Conservation (phyloP, 2,113 vertebrate genomes). For the Raja brachyura region DNA sequence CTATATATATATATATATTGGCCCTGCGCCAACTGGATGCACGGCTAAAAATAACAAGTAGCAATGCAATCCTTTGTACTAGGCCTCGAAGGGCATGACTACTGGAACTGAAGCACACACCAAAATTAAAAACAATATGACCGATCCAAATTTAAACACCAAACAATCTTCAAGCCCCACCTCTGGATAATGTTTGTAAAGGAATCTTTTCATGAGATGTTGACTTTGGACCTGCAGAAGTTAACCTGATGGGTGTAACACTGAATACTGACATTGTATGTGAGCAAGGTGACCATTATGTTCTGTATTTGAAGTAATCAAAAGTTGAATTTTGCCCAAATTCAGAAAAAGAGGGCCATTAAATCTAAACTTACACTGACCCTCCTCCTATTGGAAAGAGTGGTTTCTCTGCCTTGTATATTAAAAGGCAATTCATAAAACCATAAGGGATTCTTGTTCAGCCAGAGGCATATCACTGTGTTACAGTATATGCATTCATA, state of each 20-base stretch:
- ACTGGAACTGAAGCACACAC: not conserved
- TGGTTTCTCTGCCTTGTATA: slow-evolving; percentile 5
- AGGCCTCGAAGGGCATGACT: not conserved
- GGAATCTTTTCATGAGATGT: slow-evolving; percentile 22
- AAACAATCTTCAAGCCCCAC: not conserved
- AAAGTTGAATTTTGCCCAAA: slow-evolving; percentile 11
- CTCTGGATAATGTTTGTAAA: not conserved
- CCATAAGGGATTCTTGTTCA: slow-evolving; percentile 19
- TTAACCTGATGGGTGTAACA: not conserved
- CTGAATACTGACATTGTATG: not conserved
- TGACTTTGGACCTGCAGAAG: not conserved
- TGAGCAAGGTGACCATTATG: slow-evolving; percentile 15
- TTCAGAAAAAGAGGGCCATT: not conserved
- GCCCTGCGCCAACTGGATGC: too few relatives aligned
- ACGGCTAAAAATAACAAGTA: not conserved
- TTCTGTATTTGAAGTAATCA: slow-evolving; percentile 1
- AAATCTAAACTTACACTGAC: not conserved
- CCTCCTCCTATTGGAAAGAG: not conserved
- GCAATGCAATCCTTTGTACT: not conserved
- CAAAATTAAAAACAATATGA: not conserved
- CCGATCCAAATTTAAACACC: not conserved
- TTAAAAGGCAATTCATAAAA: slow-evolving; percentile 13
- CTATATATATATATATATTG: too few relatives aligned
- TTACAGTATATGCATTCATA: not conserved
- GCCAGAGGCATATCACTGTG: not conserved